These are phyloP conservation scores for Gymnobelideus leadbeateri DNA, from an alignment of 2,113 vertebrate species.

Conservation along the genomic window DNA sequence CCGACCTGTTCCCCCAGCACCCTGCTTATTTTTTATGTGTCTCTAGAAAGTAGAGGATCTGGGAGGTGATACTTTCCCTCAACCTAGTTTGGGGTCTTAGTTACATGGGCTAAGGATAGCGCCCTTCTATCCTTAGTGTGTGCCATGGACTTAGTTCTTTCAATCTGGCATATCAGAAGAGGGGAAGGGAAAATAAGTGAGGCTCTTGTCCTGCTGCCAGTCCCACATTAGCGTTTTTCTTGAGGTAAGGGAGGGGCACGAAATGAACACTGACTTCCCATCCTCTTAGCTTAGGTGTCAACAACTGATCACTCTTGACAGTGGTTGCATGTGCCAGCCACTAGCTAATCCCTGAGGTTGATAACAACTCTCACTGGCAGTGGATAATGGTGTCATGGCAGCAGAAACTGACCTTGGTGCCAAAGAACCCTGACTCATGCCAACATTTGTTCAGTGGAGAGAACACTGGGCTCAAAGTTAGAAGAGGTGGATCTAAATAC, in stretches of 20 bases:
- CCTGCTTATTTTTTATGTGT: background rate
- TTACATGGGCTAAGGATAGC: background rate
- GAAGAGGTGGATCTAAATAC: background rate
- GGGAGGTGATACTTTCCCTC: background rate
- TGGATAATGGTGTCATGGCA: background rate
- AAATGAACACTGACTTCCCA: constrained; percentile 18
- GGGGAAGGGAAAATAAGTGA: background rate
- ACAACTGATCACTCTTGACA: background rate
- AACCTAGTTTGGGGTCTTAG: background rate
- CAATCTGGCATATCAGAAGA: background rate
- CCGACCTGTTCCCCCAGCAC: too few species aligned
- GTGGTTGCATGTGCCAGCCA: background rate
- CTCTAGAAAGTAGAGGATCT: background rate
- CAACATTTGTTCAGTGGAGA: background rate
- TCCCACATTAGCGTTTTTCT: constrained; percentile 11
- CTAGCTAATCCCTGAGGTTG: background rate
- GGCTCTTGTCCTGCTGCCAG: background rate
- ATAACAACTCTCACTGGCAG: background rate
- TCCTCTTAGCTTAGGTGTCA: background rate
- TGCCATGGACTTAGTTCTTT: background rate
- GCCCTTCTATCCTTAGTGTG: background rate
- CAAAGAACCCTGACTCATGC: background rate
- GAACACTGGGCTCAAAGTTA: background rate
- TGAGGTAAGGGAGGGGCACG: constrained; percentile 21
- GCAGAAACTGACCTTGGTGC: background rate